These are phyloP conservation scores for Ptychochromis oligacanthus DNA, from an alignment of 2,113 vertebrate genomes.

Conservation along the genomic window DNA sequence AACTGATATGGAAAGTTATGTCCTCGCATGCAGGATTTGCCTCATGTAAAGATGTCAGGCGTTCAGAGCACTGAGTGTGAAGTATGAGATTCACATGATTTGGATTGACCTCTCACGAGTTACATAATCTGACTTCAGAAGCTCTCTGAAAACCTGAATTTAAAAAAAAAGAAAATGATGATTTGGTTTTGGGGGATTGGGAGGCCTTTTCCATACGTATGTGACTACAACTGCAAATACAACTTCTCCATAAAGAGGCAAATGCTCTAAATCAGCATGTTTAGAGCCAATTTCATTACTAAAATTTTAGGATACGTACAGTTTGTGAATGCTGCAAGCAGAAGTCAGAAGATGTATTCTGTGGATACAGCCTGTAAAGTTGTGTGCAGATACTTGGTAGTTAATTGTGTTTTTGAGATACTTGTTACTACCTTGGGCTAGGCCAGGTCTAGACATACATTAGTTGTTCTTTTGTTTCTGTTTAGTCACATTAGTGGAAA, in stretches of 20 bases:
- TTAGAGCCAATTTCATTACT: not conserved
- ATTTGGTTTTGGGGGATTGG: not conserved
- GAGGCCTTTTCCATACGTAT: fast-evolving
- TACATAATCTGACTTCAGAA: not conserved
- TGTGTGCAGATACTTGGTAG: not conserved
- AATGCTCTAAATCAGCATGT: not conserved
- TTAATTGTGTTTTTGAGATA: not conserved
- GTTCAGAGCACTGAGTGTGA: not conserved
- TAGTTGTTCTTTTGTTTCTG: not conserved
- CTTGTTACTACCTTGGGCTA: not conserved
- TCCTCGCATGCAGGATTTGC: not conserved
- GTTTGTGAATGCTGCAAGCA: not conserved
- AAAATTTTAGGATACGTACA: not conserved
- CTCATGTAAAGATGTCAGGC: not conserved
- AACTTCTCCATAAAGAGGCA: not conserved
- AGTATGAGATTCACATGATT: conserved; percentile 37
- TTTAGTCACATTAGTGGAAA: too few species aligned
- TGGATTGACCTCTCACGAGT: not conserved
- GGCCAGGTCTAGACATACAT: not conserved
- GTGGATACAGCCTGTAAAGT: not conserved
- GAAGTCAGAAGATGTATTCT: not conserved
- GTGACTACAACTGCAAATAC: not conserved
- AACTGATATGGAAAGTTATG: not conserved
- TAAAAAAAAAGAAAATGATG: not conserved
- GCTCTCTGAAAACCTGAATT: not conserved